Evolutionary conservation across 2,888 invertebrate genomes (phyloP), one percentile per base, ranked within the genome.

Genomic region (Nemoura dubitans): DNA sequence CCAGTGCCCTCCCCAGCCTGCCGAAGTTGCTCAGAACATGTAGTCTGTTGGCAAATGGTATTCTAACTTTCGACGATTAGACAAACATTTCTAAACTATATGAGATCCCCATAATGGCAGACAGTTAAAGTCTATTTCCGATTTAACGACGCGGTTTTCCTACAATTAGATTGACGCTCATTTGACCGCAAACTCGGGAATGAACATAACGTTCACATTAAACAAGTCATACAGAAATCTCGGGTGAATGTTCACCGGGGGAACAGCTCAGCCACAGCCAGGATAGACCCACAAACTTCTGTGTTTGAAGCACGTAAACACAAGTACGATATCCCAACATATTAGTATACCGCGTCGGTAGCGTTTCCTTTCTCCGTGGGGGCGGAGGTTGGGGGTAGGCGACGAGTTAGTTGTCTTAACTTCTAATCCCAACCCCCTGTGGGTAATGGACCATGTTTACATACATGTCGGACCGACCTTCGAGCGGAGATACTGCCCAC

Each of bases 381-480:
- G 59, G 21, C 14, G 59, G 59, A 14, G 10, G 59, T 7, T 1
- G 59, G 59, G 2, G 21, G 59, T 14, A 21, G 59, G 59, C 59
- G 59, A 14, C 14, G 59, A 59, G 16, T 59, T 59, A 59, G 59
- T 59, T 59, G 59, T 59, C 59, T 59, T 59, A 59, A 59, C 59
- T 78, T 78, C 27, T 27, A 78, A 78, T 78, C 26, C 78, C 78
- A 78, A 26, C 78, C 78, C 78, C 78, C 78, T 78, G 78, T 28
- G 78, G 59, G 59, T 59, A 59, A 59, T 59, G 59, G 59, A 59
- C 59, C 59, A 29, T 81, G 81, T 81, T 81, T 81, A 81, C 81
- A 81, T 30, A 30, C 16, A 81, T 81, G 78, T 78, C 78, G 27
- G 78, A 27, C 78, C 78, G 59, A 59, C 2, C 78, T 78, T 5